phyloP scores from a whole-genome alignment of 2,113 vertebrate genomes.

The Sander lucioperca region DNA sequence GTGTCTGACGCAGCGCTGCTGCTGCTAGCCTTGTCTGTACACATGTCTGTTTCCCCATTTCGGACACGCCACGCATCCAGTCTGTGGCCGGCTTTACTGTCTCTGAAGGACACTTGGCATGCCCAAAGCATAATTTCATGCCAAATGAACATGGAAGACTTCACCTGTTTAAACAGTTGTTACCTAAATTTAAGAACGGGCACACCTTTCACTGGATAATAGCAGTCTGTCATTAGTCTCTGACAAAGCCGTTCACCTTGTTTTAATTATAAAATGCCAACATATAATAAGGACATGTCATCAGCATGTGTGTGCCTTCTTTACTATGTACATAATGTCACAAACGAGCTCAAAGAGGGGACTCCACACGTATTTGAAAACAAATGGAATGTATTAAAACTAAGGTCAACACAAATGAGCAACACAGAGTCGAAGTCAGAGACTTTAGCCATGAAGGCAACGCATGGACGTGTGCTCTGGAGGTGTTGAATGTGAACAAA shows the following conservation, averaged over 20 bases:
- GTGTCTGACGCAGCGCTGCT: too few relatives aligned
- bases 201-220: neutral
- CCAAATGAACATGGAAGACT: conserved; percentile 38
- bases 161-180: conserved; percentile 39
- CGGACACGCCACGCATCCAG: too few relatives aligned
- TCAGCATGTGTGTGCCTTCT: neutral
- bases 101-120: conserved; percentile 12
- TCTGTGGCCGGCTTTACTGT: neutral
- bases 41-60: too few relatives aligned
- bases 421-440: neutral
- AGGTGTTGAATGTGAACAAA: neutral
- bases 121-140: conserved; percentile 12
- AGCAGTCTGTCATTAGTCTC: neutral
- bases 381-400: neutral
- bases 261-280: neutral
- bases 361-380: neutral
- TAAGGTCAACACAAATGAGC: neutral
- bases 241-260: neutral
- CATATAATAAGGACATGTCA: neutral
- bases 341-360: neutral
- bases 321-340: neutral
- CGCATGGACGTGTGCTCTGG: neutral
- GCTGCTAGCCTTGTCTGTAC: too few relatives aligned
- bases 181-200: neutral
- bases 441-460: neutral